phyloP scores from a whole-genome alignment of 2,888 invertebrate genomes.

The Diploptera punctata region DNA sequence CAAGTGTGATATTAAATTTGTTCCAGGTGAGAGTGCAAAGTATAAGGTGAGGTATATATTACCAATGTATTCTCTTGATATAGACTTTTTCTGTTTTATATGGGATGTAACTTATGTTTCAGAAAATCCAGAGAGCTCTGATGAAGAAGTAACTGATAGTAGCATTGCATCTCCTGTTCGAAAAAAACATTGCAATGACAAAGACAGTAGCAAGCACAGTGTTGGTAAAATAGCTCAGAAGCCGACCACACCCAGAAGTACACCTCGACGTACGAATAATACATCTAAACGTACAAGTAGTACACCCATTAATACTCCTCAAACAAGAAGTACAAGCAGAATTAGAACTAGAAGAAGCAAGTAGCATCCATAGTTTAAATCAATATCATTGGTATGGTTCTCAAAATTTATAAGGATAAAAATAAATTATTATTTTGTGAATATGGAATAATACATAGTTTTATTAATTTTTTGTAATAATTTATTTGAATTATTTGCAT shows the following conservation, averaged over 20 bases:
- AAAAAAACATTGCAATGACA: not conserved
- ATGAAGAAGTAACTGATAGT: not conserved
- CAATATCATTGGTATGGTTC: no score
- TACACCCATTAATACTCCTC: not conserved
- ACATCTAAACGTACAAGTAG: not conserved
- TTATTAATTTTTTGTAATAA: no score
- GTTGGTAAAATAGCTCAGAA: not conserved
- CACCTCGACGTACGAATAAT: not conserved
- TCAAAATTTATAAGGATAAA: no score
- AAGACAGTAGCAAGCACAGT: not conserved
- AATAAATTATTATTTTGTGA: no score
- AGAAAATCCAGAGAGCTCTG: not conserved
- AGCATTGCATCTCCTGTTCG: not conserved
- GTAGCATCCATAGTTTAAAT: no score
- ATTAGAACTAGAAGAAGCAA: constrained; percentile 5
- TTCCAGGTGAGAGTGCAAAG: no score
- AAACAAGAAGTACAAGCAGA: not conserved
- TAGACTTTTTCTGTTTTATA: not conserved
- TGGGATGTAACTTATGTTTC: not conserved
- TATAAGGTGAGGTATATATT: no score
- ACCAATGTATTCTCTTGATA: not conserved
- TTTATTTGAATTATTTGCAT: no score
- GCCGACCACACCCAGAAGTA: not conserved
- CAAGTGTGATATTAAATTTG: not conserved
- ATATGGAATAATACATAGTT: no score